These are phyloP conservation scores for Holothuria glaberrima DNA, from an alignment of 35 echinoderm and acorn worm genomes.

Conservation along the genomic window DNA sequence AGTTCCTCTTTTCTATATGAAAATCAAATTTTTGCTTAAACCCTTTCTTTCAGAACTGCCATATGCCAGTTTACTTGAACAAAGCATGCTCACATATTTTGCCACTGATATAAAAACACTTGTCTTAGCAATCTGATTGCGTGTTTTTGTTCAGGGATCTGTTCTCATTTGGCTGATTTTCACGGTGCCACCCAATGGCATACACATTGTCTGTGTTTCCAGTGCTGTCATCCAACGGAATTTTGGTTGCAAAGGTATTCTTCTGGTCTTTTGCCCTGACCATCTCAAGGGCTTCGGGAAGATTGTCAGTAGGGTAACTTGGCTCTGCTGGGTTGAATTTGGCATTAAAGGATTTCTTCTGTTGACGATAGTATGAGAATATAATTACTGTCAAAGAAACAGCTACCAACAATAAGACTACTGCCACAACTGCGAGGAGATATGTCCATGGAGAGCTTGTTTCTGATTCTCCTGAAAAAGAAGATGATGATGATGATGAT, in stretches of 20 bases:
- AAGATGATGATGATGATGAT: no score
- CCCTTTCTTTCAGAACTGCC: no score
- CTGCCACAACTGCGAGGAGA: not conserved
- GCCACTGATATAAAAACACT: no score
- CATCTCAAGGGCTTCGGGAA: constrained; percentile 34
- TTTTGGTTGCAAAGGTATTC: constrained; percentile 24
- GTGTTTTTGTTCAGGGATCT: not conserved
- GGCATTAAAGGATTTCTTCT: constrained; percentile 32
- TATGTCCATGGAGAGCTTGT: constrained; percentile 10
- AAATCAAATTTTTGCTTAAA: no score
- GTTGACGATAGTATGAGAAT: constrained; percentile 7
- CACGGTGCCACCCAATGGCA: constrained; percentile 17
- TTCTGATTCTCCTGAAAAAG: not conserved
- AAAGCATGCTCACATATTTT: no score
- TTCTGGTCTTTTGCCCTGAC: not conserved
- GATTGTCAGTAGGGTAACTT: constrained; percentile 20
- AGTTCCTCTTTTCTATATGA: no score
- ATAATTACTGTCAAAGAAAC: not conserved
- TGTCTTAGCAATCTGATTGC: constrained; percentile 34
- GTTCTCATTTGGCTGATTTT: not conserved
- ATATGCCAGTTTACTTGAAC: no score
- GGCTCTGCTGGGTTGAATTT: constrained; percentile 46
- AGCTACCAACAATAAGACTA: constrained; percentile 24
- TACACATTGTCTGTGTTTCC: constrained; percentile 52
- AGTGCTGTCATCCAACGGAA: constrained; percentile 56